Evolutionary conservation across 2,888 invertebrate genomes (phyloP), one percentile per base, ranked within the genome.

Genomic region (Sepioteuthis lessoniana): DNA sequence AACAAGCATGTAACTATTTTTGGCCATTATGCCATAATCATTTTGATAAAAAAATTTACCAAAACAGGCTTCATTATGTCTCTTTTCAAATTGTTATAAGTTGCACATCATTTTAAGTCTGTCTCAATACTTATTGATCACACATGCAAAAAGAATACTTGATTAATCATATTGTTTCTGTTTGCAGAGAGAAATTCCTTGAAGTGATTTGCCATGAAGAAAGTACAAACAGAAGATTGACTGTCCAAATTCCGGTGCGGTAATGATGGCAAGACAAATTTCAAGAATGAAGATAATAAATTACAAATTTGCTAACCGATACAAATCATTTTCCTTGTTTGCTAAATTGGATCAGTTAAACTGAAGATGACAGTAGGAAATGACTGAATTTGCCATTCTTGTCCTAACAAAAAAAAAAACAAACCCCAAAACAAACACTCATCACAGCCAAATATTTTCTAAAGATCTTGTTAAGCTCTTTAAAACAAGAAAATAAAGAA

Each of bases 181-280:
- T 91, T 94, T 95, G 28, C 95, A 96, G 96, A 93, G 96, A 96
- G 76, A 96, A 96, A 31, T 95, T 95, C 93, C 95, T 96, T 35
- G 96, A 96, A 94, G 95, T 96, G 1, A 96, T 96, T 4, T 96
- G 96, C 94, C 95, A 95, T 91, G 96, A 96, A 94, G 95, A 95
- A 31, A 95, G 95, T 13, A 95, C 96, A 21, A 95, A 95, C 55
- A 94, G 94, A 94, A 95, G 95, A 92, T 96, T 96, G 94, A 96
- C 96, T 47, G 94, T 96, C 19, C 92, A 92, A 47, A 92, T 92
- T 92, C 92, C 92, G 31, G 92, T 92, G n/a, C 42, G 92, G 47
- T 92, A 92, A 92, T 91, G 31, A 38, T 90, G 90, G 35, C 35
- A 35, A 38, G 1, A 19, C 19, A 19, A 19, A 13, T 47, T 47